phyloP scores from a whole-genome alignment of 2,888 invertebrate species.

The Platycheirus albimanus region DNA sequence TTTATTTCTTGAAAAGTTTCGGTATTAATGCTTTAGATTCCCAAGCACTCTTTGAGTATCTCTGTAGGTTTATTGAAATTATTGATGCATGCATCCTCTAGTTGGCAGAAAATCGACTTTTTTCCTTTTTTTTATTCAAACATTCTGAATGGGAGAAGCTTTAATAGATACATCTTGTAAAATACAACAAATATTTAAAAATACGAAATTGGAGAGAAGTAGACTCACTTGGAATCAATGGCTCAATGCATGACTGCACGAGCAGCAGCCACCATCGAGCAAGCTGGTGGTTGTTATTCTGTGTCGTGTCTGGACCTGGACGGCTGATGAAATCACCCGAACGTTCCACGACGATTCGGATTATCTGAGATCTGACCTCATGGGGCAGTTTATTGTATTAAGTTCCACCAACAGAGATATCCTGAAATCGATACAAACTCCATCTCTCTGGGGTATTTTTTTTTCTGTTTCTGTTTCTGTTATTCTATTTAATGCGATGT shows the following conservation, averaged over 20 bases:
- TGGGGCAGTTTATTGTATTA: conserved; percentile 33
- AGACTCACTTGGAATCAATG: conserved; percentile 1
- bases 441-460: background rate
- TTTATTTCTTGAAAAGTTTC: conserved; percentile 2
- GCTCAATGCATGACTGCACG: conserved; percentile 17
- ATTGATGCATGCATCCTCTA: conserved; percentile 12
- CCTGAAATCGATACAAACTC: conserved; percentile 24
- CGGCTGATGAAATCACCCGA: conserved; percentile 13
- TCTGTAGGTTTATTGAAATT: background rate
- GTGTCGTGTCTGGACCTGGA: background rate
- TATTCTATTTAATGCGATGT: conserved; percentile 19
- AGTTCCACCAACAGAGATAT: conserved; percentile 35
- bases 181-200: background rate
- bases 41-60: background rate
- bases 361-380: conserved; percentile 40
- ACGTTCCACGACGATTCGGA: conserved; percentile 26
- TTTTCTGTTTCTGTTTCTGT: background rate
- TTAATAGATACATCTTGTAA: background rate
- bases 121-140: background rate
- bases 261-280: background rate
- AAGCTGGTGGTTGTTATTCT: background rate
- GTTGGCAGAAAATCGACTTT: background rate
- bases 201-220: background rate
- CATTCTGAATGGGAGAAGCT: background rate
- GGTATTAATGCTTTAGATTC: background rate